Percentiles rank a stretch among this genome's conserved stretches.
Evolutionary conservation across 2,888 invertebrate genomes (phyloP).

Genomic region (Ypsolopha sequella): DNA sequence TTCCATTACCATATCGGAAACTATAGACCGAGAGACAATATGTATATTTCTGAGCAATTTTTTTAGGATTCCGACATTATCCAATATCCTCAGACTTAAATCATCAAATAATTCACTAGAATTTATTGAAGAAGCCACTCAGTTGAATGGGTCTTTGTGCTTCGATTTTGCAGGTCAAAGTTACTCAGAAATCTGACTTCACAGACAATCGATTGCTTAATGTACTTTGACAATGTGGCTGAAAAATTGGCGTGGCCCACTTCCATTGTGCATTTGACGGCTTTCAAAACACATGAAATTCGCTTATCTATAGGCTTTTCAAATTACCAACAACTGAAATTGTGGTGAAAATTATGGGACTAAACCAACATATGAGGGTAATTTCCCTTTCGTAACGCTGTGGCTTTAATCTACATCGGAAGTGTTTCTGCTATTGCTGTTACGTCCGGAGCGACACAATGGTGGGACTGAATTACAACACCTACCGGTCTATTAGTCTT

Average conservation of each 20-base stretch:
- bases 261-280: no score
- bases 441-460: constrained; percentile 23
- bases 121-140: no score
- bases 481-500: constrained; percentile 16
- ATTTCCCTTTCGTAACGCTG: constrained; percentile 30
- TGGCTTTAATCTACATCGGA: constrained; percentile 30
- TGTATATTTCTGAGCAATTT: no score
- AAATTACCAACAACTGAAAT: constrained; percentile 11
- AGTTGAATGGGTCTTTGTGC: not conserved
- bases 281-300: no score
- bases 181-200: not conserved
- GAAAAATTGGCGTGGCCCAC: not conserved
- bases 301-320: no score
- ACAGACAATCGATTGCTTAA: constrained; percentile 7
- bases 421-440: constrained; percentile 19
- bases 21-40: no score
- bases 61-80: no score
- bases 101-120: no score
- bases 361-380: constrained; percentile 22
- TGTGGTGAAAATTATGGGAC: constrained; percentile 14
- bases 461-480: constrained; percentile 18
- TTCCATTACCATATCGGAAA: no score
- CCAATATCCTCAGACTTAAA: no score
- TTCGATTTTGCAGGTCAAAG: constrained; percentile 5
- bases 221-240: not conserved